phyloP scores from a whole-genome alignment of 53 echinoderm and acorn worm genomes.

The Arbacia lixula region DNA sequence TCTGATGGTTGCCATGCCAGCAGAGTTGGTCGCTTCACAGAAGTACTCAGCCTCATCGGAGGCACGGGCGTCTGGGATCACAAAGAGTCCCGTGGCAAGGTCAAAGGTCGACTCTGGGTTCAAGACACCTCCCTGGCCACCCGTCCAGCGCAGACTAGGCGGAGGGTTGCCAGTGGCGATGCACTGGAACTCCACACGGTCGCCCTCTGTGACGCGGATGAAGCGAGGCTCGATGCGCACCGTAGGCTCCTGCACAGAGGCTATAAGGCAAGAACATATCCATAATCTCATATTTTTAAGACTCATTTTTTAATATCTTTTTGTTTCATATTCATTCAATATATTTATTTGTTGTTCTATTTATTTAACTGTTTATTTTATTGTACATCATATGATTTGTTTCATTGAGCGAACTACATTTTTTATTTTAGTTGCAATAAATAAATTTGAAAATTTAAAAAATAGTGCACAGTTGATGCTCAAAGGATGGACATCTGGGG shows the following conservation, averaged over 20 bases:
- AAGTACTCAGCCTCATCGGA: conserved; percentile 88
- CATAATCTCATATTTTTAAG: no score
- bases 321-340: no score
- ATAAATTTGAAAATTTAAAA: no score
- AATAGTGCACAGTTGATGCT: no score
- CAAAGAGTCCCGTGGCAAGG: conserved; percentile 71
- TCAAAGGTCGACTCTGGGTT: conserved; percentile 66
- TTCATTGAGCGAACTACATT: no score
- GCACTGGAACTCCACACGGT: conserved; percentile 79
- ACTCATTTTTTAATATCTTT: no score
- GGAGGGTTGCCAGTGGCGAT: conserved; percentile 78
- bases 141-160: conserved; percentile 76
- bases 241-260: conserved; percentile 56
- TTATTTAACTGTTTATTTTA: not conserved
- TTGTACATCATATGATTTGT: no score
- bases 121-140: conserved; percentile 72
- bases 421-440: no score
- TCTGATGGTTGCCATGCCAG: conserved; percentile 67
- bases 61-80: conserved; percentile 69
- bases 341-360: no score
- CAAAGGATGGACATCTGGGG: no score
- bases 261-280: conserved; percentile 16
- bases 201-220: conserved; percentile 78
- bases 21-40: conserved; percentile 85
- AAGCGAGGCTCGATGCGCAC: conserved; percentile 84